A percentile compares a stretch with the other conserved stretches of the same genome.
Conservation (phyloP, 2,888 invertebrate genomes). For the Drosophila subquinaria region DNA sequence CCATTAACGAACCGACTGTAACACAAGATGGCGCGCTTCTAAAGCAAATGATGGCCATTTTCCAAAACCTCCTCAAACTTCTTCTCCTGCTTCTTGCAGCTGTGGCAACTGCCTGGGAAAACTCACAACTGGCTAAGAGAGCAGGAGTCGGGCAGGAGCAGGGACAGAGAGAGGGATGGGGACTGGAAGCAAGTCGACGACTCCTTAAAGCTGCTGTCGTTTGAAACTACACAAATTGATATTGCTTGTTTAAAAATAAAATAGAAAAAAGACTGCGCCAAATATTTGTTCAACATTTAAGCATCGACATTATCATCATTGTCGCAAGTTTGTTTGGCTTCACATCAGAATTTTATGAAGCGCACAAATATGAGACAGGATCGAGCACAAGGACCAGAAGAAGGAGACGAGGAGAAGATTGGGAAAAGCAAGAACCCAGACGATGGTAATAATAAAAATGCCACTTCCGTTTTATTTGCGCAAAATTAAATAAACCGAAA, state of each 20-base stretch:
- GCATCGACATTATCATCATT: slow-evolving; percentile 68
- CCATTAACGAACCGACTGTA: slow-evolving; percentile 56
- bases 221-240: slow-evolving; percentile 67
- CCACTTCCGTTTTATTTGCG: slow-evolving; percentile 82
- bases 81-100: slow-evolving; percentile 19
- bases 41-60: slow-evolving; percentile 72
- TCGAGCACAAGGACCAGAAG: slow-evolving; percentile 34
- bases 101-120: slow-evolving; percentile 62
- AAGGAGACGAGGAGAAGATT: neutral
- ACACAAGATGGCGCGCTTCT: slow-evolving; percentile 43
- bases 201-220: slow-evolving; percentile 60
- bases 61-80: slow-evolving; percentile 16
- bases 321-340: slow-evolving; percentile 76
- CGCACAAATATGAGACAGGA: slow-evolving; percentile 72
- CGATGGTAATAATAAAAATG: slow-evolving; percentile 73
- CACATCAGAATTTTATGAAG: slow-evolving; percentile 77
- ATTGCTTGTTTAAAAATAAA: slow-evolving; percentile 71
- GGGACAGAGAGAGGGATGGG: neutral
- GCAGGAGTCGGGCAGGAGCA: neutral
- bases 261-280: slow-evolving; percentile 39
- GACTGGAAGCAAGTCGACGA: slow-evolving; percentile 24
- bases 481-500: slow-evolving; percentile 83
- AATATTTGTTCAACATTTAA: slow-evolving; percentile 69
- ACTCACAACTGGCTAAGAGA: slow-evolving; percentile 59
- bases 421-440: slow-evolving; percentile 7